Evolutionary conservation across 2,797 vertebrate genomes (phyloP), one percentile per base, ranked within the genome.

Genomic region (Argentina silus): DNA sequence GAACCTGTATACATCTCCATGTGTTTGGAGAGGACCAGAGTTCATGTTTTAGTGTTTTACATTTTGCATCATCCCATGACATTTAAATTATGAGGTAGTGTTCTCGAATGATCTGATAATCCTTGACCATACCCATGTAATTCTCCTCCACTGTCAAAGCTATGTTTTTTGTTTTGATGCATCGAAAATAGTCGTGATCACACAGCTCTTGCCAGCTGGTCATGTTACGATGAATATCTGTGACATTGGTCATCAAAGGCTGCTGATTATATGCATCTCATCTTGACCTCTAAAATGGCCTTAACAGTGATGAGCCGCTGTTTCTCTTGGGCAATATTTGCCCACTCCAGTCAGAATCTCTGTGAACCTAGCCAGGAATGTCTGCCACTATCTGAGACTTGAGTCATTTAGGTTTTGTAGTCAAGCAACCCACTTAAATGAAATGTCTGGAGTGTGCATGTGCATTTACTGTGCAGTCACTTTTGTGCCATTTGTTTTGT

Each of bases 401-500:
- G 86, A 92, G 81, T 92, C 89, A 85, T 85, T 81, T 91, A 81
- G 79, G 89, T 93, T 95, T 93, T 55, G 70, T 94, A 91, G 90
- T 80, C 83, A 93, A 81, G 93, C 90, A 91, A 92, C 88, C 92
- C 87, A 87, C 88, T 91, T 57, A 90, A 83, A 93, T 89, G 86
- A 91, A 87, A 88, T 94, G 94, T 95, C 89, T 94, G 93, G 93
- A 91, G 93, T 95, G 91, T 95, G 96, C 95, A 95, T 94, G 94
- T 95, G 93, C 92, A 95, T 95, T 85, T 89, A 95, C 94, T 95
- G 92, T 94, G 92, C 93, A 94, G 93, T 96, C 94, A 95, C 95
- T 95, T 36, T 94, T 95, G 95, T 97, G 96, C 95, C 95, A 95
- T 96, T 97, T 95, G 93, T 96, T 96, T 96, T 99, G 97, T 98